A percentile compares a stretch with the other conserved stretches of the same genome.
Evolutionary conservation across 2,113 vertebrate species (phyloP).

Genomic region (Xiphophorus hellerii): DNA sequence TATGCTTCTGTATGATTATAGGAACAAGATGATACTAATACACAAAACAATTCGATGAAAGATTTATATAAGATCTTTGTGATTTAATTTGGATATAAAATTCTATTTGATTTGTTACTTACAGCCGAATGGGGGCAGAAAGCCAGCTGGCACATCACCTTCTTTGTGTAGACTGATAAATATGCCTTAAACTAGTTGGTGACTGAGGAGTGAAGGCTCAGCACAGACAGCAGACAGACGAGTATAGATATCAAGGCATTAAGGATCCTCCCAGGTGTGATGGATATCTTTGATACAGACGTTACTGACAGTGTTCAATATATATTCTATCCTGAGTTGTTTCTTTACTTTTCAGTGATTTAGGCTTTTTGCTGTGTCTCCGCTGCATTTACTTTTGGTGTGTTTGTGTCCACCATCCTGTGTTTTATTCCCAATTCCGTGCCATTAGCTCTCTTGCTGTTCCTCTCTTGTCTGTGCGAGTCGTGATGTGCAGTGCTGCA

Average conservation of each 20-base stretch:
- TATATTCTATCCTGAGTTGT: constrained; percentile 17
- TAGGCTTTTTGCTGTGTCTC: neutral
- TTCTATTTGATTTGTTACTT: no score
- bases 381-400: neutral
- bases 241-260: constrained; percentile 51
- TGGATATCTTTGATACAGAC: constrained; percentile 52
- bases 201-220: constrained; percentile 18
- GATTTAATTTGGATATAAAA: no score
- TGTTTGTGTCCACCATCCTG: neutral
- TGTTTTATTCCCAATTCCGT: neutral
- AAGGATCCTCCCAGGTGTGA: constrained; percentile 41
- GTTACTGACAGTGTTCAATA: constrained; percentile 30
- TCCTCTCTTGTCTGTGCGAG: constrained; percentile 25
- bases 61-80: no score
- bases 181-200: constrained; percentile 3
- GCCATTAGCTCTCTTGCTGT: neutral
- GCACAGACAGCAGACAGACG: constrained; percentile 26
- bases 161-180: constrained; percentile 4
- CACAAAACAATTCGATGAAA: no score
- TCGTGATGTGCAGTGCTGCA: constrained; percentile 78
- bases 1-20: neutral
- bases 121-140: no score
- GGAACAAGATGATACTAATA: neutral
- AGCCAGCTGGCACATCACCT: neutral
- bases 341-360: neutral